Evolutionary conservation across 2,888 invertebrate genomes (phyloP), one percentile per base, ranked within the genome.

Genomic region (Bhutanitis thaidina): DNA sequence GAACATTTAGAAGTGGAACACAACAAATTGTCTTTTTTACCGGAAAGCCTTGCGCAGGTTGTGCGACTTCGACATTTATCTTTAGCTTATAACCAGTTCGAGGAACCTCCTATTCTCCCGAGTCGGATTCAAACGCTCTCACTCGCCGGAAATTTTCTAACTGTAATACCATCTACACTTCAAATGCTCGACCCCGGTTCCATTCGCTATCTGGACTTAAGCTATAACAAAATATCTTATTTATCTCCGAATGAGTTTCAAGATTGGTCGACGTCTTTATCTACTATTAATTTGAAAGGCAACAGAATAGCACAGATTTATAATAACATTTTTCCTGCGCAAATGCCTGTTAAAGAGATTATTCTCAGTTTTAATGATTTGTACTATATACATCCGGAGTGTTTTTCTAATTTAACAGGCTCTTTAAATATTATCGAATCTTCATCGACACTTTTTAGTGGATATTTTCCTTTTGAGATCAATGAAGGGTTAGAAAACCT

Each of bases 341-440:
- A 95, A 45, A 92, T 92, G 58, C 92, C 94, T 60, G 91, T 98
- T 61, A 94, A 94, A 68, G 97, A 97, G 81, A 92, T 98, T 58
- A 96, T 96, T 82, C 87, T 98, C 59, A 97, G 97, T 73, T 97
- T 97, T 81, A 98, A 98, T 80, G 94, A 95, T 69, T 91, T 98
- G 57, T 93, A 93, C 64, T 93, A 94, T 68, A 92, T 98, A 60
- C 95, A 96, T 71, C 92, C 93, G 20, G 92, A 94, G 69, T 94
- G 96, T 13, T 96, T 97, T 74, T 91, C 91, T 52, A 95, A 95
- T 64, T 90, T 97, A 53, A 93, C 94, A 30, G 91, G 92, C 46
- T 93, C 93, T 15, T 83, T 97, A 45, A 95, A 95, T 77, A 95
- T 95, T 55, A 84, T 97, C 34, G 97, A 97, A 77, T 91, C 97